Base-by-base conservation (phyloP, 1,140 invertebrate genomes). In the Colletes latitarsis region DNA sequence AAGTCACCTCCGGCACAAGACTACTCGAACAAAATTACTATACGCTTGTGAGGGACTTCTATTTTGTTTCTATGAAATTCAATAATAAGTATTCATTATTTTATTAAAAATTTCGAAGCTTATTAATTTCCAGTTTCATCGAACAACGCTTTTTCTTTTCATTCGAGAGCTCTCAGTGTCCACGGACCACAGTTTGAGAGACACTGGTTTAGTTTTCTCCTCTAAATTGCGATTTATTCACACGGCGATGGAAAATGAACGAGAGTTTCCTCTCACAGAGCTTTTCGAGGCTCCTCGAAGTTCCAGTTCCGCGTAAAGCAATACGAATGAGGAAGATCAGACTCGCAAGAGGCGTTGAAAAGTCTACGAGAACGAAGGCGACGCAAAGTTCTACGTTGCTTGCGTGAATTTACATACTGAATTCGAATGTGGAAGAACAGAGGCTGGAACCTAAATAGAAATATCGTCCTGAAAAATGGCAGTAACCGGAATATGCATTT, bases 361-460 rank as follows among this genome's bases (percentile, higher is more conserved):
- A 63, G 62, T 52, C 10, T 14, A 21, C 71, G 14, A n/a, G 19
- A 19, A 17, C 14, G 60, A 52, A 55, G 52, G 49, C 55, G 49
- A 69, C 58, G 58, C 15, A 43, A 6, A 39, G 14, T 17, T 19
- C 4, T 3, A 30, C 64, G 60, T 43, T 77, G 74, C 60, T 77
- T 67, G 46, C 53, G 74, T 15, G 43, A 60, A 68, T 77, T 57
- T 77, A 43, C 64, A 77, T 77, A 69, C 60, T 49, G 19, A 69
- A 77, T 19, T 17, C 12, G 53, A 14, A 63, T 5, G 5, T 1
- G 6, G 17, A 6, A 15, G 43, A 66, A 69, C 30, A 41, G 57
- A 17, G 19, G 9, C 43, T 62, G 63, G 15, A 21, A 64, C 53
- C 49, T 77, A 69, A 69, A 69, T 68, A 39, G 53, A 58, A 53